Base-by-base conservation (phyloP, 2,888 invertebrate species). In the Odontomyia ornata region DNA sequence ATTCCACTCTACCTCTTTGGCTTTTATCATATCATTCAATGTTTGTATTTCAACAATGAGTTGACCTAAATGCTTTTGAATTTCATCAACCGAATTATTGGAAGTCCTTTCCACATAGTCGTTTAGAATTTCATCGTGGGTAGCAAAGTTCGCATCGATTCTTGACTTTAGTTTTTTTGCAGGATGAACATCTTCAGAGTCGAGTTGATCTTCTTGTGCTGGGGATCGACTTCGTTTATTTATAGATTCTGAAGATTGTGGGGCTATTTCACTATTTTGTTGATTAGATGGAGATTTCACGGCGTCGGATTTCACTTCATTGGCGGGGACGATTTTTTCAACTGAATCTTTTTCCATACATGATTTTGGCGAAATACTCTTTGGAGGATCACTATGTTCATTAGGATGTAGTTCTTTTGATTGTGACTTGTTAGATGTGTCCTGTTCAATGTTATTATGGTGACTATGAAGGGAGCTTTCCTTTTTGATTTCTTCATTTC, bases 1-100 rank as follows among this genome's bases (percentile, higher is more conserved):
- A 84, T 95, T 95, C 93, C 95, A 94, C 85, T 96, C 95, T 81
- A 91, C 90, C 87, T 96, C 96, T 84, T 95, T 95, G 82, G 92
- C 91, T 82, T 91, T 90, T 0, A 95, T 92, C 72, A 95, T 87
- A 81, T 92, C 93, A 80, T 92, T 89, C 78, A 95, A 86, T 0
- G 92, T 91, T 82, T 92, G 89, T 78, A 94, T 91, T 83, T 93
- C 92, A 0, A 89, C 86, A 1, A 91, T 86, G 5, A 93, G 87
- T 81, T 91, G 91, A 82, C 91, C 91, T 1, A 91, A 90, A 80
- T 91, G 91, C 80, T 89, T 88, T 78, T 90, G 89, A 80, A 91
- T 89, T 79, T 89, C 89, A 47, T 91, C 90, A 0, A 91, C 84
- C 79, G 89, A 91, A 80, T 89, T 89, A 78, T 90, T 90, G 0